phyloP scores from a whole-genome alignment of 2,797 vertebrate species.

The Caiman crocodilus region DNA sequence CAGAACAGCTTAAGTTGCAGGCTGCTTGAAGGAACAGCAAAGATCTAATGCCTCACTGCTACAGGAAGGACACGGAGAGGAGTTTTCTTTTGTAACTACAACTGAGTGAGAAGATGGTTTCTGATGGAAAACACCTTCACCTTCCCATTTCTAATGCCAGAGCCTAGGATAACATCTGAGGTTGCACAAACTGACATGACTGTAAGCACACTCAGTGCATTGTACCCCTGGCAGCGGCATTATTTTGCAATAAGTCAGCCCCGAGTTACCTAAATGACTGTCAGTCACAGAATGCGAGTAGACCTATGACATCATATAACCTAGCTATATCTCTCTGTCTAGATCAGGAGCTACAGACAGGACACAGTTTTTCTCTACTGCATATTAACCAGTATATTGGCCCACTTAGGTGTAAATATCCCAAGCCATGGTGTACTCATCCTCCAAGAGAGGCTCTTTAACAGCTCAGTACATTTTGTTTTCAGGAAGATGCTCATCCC shows the following conservation, averaged over 20 bases:
- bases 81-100: not conserved
- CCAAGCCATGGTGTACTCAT: not conserved
- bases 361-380: not conserved
- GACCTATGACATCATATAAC: not conserved
- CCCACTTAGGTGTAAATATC: accelerated
- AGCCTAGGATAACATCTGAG: not conserved
- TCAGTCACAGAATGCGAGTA: not conserved
- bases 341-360: not conserved
- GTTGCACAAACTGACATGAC: not conserved
- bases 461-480: not conserved
- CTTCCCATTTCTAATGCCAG: not conserved
- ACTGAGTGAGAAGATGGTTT: not conserved
- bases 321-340: not conserved
- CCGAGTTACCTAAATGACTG: accelerated
- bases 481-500: accelerated
- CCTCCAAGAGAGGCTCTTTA: not conserved
- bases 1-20: not conserved
- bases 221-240: no score
- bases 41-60: not conserved
- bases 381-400: not conserved
- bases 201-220: not conserved
- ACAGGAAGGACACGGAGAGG: not conserved
- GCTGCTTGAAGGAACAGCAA: not conserved
- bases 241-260: no score
- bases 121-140: not conserved